These are phyloP conservation scores for Characodon lateralis DNA, from an alignment of 2,797 vertebrate genomes.

Conservation along the genomic window DNA sequence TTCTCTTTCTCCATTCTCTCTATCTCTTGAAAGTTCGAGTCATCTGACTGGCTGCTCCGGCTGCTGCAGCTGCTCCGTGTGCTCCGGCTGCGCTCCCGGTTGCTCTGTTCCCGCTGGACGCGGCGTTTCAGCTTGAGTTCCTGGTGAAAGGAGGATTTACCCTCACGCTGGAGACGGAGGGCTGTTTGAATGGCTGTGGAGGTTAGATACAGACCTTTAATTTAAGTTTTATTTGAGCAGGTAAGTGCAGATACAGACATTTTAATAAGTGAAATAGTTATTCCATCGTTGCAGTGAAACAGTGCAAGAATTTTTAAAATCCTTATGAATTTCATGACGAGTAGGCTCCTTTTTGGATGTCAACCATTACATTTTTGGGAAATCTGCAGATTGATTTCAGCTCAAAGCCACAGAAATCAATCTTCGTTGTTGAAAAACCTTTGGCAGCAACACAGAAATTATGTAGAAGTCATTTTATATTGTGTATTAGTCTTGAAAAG, in stretches of 20 bases:
- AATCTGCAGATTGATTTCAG: no score
- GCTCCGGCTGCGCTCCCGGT: constrained; percentile 62
- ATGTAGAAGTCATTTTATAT: no score
- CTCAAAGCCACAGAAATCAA: no score
- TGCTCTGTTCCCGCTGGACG: constrained; percentile 68
- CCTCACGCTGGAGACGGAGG: constrained; percentile 74
- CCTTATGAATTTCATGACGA: no score
- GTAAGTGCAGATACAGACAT: not conserved
- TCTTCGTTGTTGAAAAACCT: no score
- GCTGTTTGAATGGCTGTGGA: constrained; percentile 78
- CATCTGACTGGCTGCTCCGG: constrained; percentile 70
- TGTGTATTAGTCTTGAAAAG: no score
- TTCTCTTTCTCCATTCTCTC: constrained; percentile 62
- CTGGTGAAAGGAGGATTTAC: constrained; percentile 74
- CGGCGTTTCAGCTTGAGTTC: constrained; percentile 80
- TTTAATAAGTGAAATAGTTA: no score
- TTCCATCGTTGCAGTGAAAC: not conserved
- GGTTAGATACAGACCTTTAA: not conserved
- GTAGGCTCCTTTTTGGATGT: no score
- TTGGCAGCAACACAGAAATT: no score
- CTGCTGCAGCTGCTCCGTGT: constrained; percentile 65
- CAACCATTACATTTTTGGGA: no score
- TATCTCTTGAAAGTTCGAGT: constrained; percentile 50
- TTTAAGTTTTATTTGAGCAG: not conserved
- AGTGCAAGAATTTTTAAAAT: no score